A percentile compares a stretch with the other conserved stretches of the same genome.
Evolutionary conservation across 2,113 vertebrate genomes (phyloP).

Genomic region (Epinephelus lanceolatus): DNA sequence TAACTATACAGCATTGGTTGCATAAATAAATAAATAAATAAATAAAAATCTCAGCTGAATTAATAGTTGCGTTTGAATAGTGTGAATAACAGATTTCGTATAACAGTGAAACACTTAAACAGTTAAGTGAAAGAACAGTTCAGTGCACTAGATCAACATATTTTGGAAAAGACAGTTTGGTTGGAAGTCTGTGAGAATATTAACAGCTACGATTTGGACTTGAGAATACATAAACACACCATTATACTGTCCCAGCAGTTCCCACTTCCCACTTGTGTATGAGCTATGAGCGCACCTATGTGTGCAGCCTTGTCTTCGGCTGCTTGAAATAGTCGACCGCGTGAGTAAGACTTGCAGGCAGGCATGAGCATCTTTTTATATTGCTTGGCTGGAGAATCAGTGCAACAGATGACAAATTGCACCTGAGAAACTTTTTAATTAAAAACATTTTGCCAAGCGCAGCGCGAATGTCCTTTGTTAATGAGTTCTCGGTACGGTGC

Average conservation of each 20-base stretch:
- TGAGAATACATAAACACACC: conserved; percentile 35
- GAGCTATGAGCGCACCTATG: conserved; percentile 46
- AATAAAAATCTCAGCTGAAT: background rate
- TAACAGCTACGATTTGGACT: conserved; percentile 34
- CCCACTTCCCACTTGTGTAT: conserved; percentile 54
- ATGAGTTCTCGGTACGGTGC: background rate
- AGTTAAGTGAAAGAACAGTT: conserved; percentile 22
- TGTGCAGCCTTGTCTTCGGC: conserved; percentile 48
- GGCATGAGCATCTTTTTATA: conserved; percentile 40
- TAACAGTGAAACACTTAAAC: conserved; percentile 17
- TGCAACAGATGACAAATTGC: conserved; percentile 42
- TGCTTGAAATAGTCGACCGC: conserved; percentile 50
- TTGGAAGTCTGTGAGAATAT: conserved; percentile 25
- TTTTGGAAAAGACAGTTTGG: conserved; percentile 26
- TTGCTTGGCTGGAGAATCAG: conserved; percentile 45
- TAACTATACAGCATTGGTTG: conserved; percentile 26
- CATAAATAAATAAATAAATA: conserved; percentile 11
- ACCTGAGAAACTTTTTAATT: conserved; percentile 31
- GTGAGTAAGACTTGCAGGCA: conserved; percentile 58
- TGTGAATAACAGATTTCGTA: conserved; percentile 16
- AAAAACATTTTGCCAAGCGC: conserved; percentile 32
- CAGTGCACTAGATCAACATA: conserved; percentile 21
- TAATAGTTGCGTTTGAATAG: conserved; percentile 9
- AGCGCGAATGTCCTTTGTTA: background rate
- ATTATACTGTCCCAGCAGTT: conserved; percentile 17